Percentiles rank a stretch among this genome's conserved stretches.
Evolutionary conservation across 2,888 invertebrate species (phyloP).

Genomic region (Cerastoderma edule): DNA sequence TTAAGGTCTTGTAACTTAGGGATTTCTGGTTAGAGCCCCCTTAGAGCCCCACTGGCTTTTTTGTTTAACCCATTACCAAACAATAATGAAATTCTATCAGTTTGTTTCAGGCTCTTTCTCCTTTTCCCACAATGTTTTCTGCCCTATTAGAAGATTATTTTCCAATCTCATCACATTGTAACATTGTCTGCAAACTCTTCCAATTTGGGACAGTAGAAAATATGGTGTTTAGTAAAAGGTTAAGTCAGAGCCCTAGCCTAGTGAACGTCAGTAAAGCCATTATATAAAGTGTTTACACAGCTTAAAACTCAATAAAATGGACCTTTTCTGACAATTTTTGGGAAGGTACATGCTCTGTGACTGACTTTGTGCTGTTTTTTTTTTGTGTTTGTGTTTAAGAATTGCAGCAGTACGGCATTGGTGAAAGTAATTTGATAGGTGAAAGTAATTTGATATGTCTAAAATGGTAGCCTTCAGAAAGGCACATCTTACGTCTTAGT

Average conservation of each 20-base stretch:
- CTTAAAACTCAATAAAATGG: neutral
- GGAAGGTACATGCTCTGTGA: no score
- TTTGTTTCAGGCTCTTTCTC: neutral
- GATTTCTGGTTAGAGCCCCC: neutral
- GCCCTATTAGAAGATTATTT: constrained; percentile 4
- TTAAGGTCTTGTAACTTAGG: neutral
- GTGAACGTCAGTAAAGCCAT: neutral
- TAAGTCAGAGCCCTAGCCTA: neutral
- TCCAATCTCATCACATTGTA: neutral
- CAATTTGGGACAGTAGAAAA: constrained; percentile 2
- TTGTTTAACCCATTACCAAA: neutral
- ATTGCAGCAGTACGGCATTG: no score
- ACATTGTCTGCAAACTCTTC: constrained; percentile 8
- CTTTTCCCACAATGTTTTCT: constrained; percentile 7
- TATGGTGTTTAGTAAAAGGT: neutral
- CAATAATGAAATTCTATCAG: neutral
- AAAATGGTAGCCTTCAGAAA: no score
- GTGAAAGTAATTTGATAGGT: no score
- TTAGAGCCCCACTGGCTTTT: neutral
- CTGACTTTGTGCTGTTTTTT: no score
- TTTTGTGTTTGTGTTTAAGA: no score
- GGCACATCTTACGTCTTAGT: no score
- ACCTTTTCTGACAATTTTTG: no score
- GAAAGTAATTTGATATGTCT: no score
- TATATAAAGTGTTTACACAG: neutral